phyloP scores from a whole-genome alignment of 30 jellyfish, hydroid and myxozoan species.

The Chironex yamaguchii region DNA sequence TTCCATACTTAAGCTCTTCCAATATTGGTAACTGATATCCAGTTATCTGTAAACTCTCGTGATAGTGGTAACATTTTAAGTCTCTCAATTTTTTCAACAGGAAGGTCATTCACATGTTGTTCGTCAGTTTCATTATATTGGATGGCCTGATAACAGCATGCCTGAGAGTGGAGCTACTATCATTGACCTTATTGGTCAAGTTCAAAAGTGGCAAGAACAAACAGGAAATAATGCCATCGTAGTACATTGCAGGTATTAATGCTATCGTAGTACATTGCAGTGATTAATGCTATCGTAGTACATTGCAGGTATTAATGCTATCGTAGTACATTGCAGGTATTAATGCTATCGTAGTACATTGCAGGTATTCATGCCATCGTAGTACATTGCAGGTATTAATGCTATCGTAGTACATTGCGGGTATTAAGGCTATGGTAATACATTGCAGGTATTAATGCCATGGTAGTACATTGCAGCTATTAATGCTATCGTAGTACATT shows the following conservation, averaged over 20 bases:
- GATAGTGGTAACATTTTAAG: not conserved
- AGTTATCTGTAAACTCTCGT: too few relatives aligned
- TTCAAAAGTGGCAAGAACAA: conserved; percentile 89
- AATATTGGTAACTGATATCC: too few relatives aligned
- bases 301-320: conserved; percentile 73
- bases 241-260: conserved; percentile 90
- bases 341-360: conserved; percentile 72
- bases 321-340: conserved; percentile 68
- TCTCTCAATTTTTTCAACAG: conserved; percentile 13
- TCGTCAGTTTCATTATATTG: conserved; percentile 81
- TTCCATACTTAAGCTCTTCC: too few relatives aligned
- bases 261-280: not conserved
- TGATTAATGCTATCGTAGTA: conserved; percentile 54
- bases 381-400: conserved; percentile 77
- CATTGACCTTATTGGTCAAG: conserved; percentile 85
- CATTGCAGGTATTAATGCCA: conserved; percentile 80
- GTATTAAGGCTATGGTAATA: conserved; percentile 53
- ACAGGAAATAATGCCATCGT: conserved; percentile 55
- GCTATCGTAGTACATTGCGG: conserved; percentile 80
- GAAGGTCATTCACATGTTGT: conserved; percentile 81
- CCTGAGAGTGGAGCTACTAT: conserved; percentile 83
- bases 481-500: too few relatives aligned
- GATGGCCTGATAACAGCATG: conserved; percentile 87
- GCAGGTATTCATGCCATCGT: conserved; percentile 55
- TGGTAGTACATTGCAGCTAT: not conserved